Percentiles rank a stretch among this genome's conserved stretches.
Evolutionary conservation across 64 coral and sea anemone species (phyloP).

Genomic region (Orbicella faveolata): DNA sequence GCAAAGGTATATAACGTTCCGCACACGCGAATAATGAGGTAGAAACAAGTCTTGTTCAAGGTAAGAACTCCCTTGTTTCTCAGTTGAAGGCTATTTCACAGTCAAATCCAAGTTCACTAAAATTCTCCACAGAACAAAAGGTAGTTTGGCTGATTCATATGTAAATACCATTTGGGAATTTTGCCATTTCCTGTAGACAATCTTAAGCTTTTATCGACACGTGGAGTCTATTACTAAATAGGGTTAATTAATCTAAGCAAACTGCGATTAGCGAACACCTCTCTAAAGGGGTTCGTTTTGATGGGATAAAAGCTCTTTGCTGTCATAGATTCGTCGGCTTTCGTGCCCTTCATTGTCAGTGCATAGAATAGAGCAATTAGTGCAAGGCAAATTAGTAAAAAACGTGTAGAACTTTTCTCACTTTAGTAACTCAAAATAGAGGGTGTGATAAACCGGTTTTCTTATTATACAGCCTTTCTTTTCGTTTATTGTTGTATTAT

Average conservation of each 20-base stretch:
- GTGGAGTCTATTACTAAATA: slow-evolving; percentile 47
- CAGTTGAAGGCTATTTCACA: neutral
- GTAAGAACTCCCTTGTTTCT: neutral
- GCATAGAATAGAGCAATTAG: neutral
- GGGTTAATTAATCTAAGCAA: slow-evolving; percentile 37
- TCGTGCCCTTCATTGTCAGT: neutral
- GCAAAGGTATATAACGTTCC: neutral
- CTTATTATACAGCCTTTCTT: neutral
- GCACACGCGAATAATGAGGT: neutral
- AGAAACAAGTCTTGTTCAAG: neutral
- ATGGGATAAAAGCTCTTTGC: slow-evolving; percentile 19
- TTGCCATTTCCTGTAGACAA: slow-evolving; percentile 39
- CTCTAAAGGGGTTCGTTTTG: slow-evolving; percentile 4
- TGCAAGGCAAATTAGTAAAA: neutral
- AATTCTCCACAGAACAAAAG: neutral
- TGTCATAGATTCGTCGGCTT: neutral
- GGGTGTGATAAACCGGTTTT: neutral
- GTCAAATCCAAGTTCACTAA: neutral
- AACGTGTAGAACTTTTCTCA: neutral
- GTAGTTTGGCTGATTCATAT: neutral
- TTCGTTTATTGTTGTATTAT: neutral
- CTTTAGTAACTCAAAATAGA: neutral
- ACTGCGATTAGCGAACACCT: slow-evolving; percentile 16
- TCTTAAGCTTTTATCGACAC: slow-evolving; percentile 47
- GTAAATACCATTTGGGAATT: slow-evolving; percentile 53